A percentile compares a stretch with the other conserved stretches of the same genome.
phyloP scores from a whole-genome alignment of 1,140 invertebrate species.

The Platyscapa corneri region DNA sequence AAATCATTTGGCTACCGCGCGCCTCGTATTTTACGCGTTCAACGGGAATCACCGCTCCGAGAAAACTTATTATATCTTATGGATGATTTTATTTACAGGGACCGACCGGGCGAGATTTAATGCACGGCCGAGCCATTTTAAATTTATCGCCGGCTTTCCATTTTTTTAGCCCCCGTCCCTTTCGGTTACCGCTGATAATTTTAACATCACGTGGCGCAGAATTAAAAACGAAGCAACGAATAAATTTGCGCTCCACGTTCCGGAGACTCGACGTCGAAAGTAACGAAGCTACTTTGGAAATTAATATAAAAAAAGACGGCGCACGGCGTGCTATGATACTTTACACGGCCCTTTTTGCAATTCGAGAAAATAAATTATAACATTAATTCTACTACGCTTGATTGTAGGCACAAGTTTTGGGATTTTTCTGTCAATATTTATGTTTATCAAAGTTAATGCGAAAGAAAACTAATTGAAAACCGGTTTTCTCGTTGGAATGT shows the following conservation, averaged over 20 bases:
- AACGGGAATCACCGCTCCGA: conserved; percentile 15
- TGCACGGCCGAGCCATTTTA: background rate
- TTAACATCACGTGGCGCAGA: background rate
- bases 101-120: conserved; percentile 29
- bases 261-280: background rate
- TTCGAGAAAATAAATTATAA: background rate
- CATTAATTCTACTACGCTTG: conserved; percentile 5
- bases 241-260: background rate
- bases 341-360: background rate
- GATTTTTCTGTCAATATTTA: conserved; percentile 35
- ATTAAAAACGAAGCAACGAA: conserved; percentile 11
- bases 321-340: background rate
- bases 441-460: conserved; percentile 31
- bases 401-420: background rate
- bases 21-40: conserved; percentile 44
- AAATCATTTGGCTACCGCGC: conserved; percentile 33
- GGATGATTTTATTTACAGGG: conserved; percentile 30
- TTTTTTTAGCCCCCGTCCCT: background rate
- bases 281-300: conserved; percentile 13
- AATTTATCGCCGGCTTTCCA: conserved; percentile 4
- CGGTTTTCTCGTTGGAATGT: conserved; percentile 27
- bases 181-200: conserved; percentile 3
- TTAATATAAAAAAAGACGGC: background rate
- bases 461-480: conserved; percentile 39
- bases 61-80: conserved; percentile 15